Base-by-base conservation (phyloP, 2,888 invertebrate species). In the Drosophila sordidapex region DNA sequence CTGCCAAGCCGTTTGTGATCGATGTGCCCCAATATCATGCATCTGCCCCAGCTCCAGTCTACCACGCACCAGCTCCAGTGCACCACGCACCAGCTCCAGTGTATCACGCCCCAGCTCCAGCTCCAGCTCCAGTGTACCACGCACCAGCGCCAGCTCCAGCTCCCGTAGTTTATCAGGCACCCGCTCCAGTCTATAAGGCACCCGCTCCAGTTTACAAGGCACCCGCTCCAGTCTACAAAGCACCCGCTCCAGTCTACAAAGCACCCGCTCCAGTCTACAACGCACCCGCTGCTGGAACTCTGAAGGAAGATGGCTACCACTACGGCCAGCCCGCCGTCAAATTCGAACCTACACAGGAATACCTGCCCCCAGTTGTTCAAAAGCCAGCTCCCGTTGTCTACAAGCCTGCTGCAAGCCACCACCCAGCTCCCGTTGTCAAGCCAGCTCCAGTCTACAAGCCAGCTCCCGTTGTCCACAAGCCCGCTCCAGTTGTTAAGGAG, bases 231-330 rank as follows among this genome's bases (percentile, higher is more conserved):
- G 78, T 73, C 13, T 11, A 46, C 13, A 52, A 38, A 0, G 40
- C 40, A 6, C 60, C 51, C 4, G 54, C 60, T 31, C 61, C 67
- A 4, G 67, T 36, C 18, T 18, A 36, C 36, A 5, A 70, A 27
- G 31, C 43, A 48, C 74, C 74, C 0, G 66, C 73, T 35, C 69
- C 61, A 10, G 67, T 70, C 67, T 46, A 58, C 25, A 18, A 58
- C 53, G 43, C 43, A 43, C 70, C 70, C 4, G 67, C 74, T n/a
- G 74, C 80, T 38, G 91, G 84, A 18, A 53, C 54, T 40, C 66
- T 90, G 70, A 77, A 87, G 67, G 79, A 85, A 3, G 89, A 89
- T 58, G 89, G 89, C 10, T 89, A 89, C 52, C 81, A 86, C 38
- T 89, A 89, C 27, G 64, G 63, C 6, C 49, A 65, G 58, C 82